phyloP scores from a whole-genome alignment of 1,140 invertebrate genomes.

The Scaptomyza pallida region DNA sequence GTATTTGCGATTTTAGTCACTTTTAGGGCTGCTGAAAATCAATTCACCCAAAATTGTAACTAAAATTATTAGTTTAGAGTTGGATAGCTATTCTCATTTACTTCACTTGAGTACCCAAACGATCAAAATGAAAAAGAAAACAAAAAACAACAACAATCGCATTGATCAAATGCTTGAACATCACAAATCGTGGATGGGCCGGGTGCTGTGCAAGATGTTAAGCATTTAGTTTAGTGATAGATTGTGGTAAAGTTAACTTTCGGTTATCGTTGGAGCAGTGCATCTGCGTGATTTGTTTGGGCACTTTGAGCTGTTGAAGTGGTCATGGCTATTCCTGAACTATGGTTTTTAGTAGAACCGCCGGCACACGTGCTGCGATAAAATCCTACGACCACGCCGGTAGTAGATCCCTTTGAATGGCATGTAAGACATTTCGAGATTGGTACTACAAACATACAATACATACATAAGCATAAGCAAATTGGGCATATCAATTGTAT shows the following conservation, averaged over 20 bases:
- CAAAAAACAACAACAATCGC: conserved; percentile 12
- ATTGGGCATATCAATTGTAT: background rate
- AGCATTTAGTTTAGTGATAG: conserved; percentile 1
- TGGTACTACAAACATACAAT: conserved; percentile 21
- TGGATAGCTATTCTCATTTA: conserved; percentile 83
- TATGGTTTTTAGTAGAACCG: conserved; percentile 78
- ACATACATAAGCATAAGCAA: conserved; percentile 7
- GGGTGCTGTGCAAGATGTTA: background rate
- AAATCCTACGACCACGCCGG: conserved; percentile 29
- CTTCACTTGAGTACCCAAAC: conserved; percentile 80
- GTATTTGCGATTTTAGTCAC: conserved; percentile 65
- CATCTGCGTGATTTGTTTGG: conserved; percentile 65
- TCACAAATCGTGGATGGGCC: background rate
- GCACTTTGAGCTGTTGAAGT: conserved; percentile 80
- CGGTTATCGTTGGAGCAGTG: conserved; percentile 51
- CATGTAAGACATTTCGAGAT: conserved; percentile 44
- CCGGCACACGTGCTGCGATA: conserved; percentile 37
- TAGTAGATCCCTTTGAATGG: conserved; percentile 42
- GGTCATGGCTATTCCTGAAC: conserved; percentile 84
- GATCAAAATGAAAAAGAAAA: conserved; percentile 45
- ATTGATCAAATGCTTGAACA: conserved; percentile 20
- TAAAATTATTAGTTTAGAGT: conserved; percentile 83
- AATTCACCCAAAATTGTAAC: conserved; percentile 74
- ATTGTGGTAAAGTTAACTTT: conserved; percentile 41
- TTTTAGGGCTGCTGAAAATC: conserved; percentile 74